Base-by-base conservation (phyloP, 2,888 invertebrate species). In the Dinocampus coccinellae region DNA sequence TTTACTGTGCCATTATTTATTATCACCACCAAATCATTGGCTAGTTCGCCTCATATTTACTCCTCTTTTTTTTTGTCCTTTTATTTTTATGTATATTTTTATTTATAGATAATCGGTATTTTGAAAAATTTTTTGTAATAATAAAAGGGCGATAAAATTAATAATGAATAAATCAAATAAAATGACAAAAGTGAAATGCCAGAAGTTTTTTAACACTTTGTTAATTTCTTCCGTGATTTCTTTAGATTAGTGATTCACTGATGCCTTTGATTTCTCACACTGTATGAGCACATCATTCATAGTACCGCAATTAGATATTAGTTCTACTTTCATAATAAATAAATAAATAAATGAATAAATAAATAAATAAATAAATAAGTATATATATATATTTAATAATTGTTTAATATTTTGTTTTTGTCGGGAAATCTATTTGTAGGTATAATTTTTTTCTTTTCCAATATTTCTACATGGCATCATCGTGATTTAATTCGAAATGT, bases 401-500 rank as follows among this genome's bases (percentile, higher is more conserved):
- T n/a, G n/a, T n/a, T n/a, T n/a, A n/a, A n/a, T n/a, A n/a, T n/a
- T n/a, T n/a, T n/a, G n/a, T 22, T 57, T 58, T 58, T 29, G 1
- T 9, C 16, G 10, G 34, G 16, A 6, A 13, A 9, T 58, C n/a
- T 9, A 33, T 16, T 57, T 0, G 13, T 11, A 3, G 1, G 10
- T 57, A 11, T n/a, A n/a, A n/a, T n/a, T 47, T 47, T 29, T 4
- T 29, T 16, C 1, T 47, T 16, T 47, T n/a, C 9, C n/a, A 7
- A 7, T 47, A 9, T 47, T 47, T 47, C 0, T 20, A 47, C 29
- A 24, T 42, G 16, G 22, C 34, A 24, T 11, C 24, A 42, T 60
- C 61, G 60, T 62, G 70, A 68, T 73, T 75, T 74, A 76, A 79
- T 81, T 76, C 74, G 33, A 52, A 75, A 70, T 61, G 63, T 71